Base-by-base conservation (phyloP, 1,140 invertebrate species). In the Spodoptera frugiperda region DNA sequence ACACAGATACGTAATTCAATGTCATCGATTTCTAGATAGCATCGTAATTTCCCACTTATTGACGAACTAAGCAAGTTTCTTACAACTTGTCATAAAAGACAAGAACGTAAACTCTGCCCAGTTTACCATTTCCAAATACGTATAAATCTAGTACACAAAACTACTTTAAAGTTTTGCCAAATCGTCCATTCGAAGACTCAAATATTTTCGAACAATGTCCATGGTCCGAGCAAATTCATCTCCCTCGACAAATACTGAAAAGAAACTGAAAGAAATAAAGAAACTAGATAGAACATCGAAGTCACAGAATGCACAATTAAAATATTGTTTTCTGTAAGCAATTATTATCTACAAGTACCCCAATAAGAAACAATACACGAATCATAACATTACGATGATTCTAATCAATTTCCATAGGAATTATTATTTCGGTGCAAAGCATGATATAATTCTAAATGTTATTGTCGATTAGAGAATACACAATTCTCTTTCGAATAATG, bases 181-280 rank as follows among this genome's bases (percentile, higher is more conserved):
- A 84, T 82, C 79, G 79, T 73, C 82, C 82, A 86, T 78, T 84
- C 74, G 77, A 76, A 78, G 77, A 71, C 74, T 83, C 85, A 89
- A 89, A 89, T 89, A 89, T 89, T 88, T 86, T 88, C 84, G 79
- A 87, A 92, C 87, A 88, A 84, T 89, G 87, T 85, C 77, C 54
- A 39, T 46, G 53, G 88, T 89, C 84, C 88, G 82, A 88, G 85
- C 84, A 78, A 90, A 91, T 88, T 90, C 89, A 92, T 92, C 84
- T 90, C 79, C 84, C 84, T 87, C 80, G 77, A 87, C 90, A 92
- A 92, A 92, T 89, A 92, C 71, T 73, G 82, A 79, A 79, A 86
- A 88, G 81, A 83, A 84, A 84, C 53, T 73, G 21, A 78, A 17
- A 44, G 83, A 87, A 77, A 55, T 84, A 82, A 55, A 79, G 61